phyloP scores from a whole-genome alignment of 1,140 invertebrate species.

The Cyphomyrmex costatus region DNA sequence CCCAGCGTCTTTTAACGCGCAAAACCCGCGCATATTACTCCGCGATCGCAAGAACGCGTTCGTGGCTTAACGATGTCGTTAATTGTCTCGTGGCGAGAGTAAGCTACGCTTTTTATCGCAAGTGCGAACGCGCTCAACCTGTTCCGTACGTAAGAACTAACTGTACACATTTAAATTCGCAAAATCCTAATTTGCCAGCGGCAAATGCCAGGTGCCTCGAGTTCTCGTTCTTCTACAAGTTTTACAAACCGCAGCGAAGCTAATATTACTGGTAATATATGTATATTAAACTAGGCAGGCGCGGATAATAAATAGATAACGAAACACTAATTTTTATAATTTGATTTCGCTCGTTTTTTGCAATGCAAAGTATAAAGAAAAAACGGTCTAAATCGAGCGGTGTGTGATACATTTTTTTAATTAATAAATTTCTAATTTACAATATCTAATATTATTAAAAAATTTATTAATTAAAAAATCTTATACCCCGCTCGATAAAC shows the following conservation, averaged over 20 bases:
- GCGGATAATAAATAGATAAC: background rate
- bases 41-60: constrained; percentile 42
- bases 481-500: too few relatives aligned
- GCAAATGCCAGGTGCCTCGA: background rate
- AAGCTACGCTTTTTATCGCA: constrained; percentile 36
- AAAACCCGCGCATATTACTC: constrained; percentile 31
- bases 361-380: too few relatives aligned
- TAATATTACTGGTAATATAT: background rate
- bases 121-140: constrained; percentile 59
- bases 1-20: constrained; percentile 16
- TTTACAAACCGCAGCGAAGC: constrained; percentile 31
- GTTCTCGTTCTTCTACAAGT: background rate
- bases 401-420: too few relatives aligned
- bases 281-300: background rate
- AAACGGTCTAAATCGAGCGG: too few relatives aligned
- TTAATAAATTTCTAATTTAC: too few relatives aligned
- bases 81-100: constrained; percentile 60
- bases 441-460: too few relatives aligned
- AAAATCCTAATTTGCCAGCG: constrained; percentile 29
- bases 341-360: too few relatives aligned
- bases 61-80: constrained; percentile 60
- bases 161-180: constrained; percentile 54
- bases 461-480: too few relatives aligned
- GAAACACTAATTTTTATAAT: background rate
- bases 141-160: constrained; percentile 46